Evolutionary conservation across 2,888 invertebrate genomes (phyloP).

Genomic region (Meiosimyza decipiens): DNA sequence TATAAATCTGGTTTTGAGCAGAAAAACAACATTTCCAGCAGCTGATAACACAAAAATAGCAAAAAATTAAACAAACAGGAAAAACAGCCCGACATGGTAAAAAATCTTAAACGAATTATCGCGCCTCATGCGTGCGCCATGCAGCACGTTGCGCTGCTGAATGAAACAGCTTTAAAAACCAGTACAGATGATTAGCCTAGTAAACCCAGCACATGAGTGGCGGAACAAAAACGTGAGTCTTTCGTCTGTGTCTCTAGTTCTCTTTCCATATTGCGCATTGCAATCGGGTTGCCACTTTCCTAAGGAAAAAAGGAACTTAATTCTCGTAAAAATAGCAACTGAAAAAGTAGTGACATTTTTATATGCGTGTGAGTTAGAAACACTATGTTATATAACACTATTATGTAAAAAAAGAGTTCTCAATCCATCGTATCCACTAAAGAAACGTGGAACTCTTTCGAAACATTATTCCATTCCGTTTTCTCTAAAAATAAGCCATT

Average conservation of each 20-base stretch:
- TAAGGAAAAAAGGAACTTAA: no score
- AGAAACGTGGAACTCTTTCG: no score
- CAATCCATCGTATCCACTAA: no score
- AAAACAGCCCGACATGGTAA: no score
- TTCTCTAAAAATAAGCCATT: no score
- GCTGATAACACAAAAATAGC: constrained; percentile 12
- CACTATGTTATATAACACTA: no score
- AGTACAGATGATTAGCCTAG: constrained; percentile 65
- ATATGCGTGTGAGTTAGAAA: no score
- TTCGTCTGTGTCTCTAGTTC: constrained; percentile 14
- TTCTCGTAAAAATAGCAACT: no score
- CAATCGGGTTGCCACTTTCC: neutral
- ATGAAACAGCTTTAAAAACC: constrained; percentile 60
- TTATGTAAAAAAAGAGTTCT: no score
- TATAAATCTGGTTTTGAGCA: no score
- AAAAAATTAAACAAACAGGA: neutral
- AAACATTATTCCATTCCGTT: no score
- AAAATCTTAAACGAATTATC: neutral
- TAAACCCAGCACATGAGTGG: constrained; percentile 48
- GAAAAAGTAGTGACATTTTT: no score
- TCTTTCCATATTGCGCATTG: constrained; percentile 5
- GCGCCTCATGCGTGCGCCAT: constrained; percentile 10
- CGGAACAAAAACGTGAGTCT: constrained; percentile 30
- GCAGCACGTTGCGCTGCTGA: constrained; percentile 50
- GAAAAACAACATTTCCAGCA: neutral